A percentile compares a stretch with the other conserved stretches of the same genome.
phyloP scores from a whole-genome alignment of 1,140 invertebrate species.

The Geopemphigus sp. region DNA sequence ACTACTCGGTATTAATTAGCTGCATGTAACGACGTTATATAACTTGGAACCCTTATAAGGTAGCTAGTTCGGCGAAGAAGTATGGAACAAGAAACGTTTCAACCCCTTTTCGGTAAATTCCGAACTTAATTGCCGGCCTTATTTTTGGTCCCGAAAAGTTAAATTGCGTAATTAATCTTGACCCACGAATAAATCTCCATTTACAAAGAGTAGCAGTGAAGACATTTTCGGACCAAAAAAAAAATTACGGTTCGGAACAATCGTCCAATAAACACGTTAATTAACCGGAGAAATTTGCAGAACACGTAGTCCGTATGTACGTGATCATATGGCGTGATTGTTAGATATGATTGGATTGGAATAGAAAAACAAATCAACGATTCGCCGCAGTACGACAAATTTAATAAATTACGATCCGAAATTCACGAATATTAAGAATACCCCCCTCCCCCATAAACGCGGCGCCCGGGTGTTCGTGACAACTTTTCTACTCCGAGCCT shows the following conservation, averaged over 20 bases:
- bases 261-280: neutral
- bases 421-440: neutral
- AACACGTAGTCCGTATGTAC: neutral
- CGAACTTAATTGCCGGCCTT: constrained; percentile 21
- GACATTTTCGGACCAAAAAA: neutral
- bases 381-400: no score
- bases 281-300: neutral
- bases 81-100: constrained; percentile 11
- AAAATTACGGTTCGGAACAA: neutral
- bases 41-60: constrained; percentile 5
- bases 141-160: constrained; percentile 31
- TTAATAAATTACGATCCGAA: neutral
- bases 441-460: no score
- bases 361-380: neutral
- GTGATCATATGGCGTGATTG: neutral
- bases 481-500: no score
- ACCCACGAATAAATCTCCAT: constrained; percentile 6
- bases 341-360: neutral
- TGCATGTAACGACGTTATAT: neutral
- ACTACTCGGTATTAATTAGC: neutral
- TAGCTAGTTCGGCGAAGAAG: constrained; percentile 4
- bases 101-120: constrained; percentile 21
- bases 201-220: neutral
- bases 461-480: no score
- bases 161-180: constrained; percentile 24